Conservation (phyloP, 2,113 vertebrate genomes). For the Psophia crepitans region DNA sequence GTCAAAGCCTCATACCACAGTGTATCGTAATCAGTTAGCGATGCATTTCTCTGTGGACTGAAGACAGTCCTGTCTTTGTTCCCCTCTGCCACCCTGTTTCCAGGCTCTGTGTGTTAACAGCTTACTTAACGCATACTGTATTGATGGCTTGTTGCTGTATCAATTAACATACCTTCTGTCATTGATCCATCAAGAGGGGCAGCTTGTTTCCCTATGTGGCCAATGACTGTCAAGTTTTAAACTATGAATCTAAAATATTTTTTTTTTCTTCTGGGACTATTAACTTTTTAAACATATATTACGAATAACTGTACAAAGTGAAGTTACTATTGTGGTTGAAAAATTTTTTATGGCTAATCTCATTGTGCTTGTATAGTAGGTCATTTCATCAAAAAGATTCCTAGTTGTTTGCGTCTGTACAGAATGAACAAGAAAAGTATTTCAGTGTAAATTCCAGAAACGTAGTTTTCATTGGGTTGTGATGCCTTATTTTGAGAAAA, state of each 20-base stretch:
- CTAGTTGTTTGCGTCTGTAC: neutral
- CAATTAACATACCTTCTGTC: neutral
- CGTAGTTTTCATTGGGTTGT: neutral
- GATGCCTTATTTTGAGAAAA: neutral
- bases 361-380: neutral
- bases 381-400: neutral
- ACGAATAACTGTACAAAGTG: neutral
- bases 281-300: neutral
- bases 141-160: neutral
- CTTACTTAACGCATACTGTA: neutral
- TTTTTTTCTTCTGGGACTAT: neutral
- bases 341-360: neutral
- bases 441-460: neutral
- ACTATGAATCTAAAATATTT: neutral
- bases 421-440: neutral
- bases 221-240: neutral
- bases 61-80: conserved; percentile 51
- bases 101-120: neutral
- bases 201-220: neutral
- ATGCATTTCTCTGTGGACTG: conserved; percentile 22
- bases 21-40: conserved; percentile 5
- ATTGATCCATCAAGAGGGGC: neutral
- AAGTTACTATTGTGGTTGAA: neutral
- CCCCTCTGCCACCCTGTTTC: neutral
- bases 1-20: conserved; percentile 42